These are phyloP conservation scores for Podilymbus podiceps DNA, from an alignment of 2,113 vertebrate genomes.

Conservation along the genomic window DNA sequence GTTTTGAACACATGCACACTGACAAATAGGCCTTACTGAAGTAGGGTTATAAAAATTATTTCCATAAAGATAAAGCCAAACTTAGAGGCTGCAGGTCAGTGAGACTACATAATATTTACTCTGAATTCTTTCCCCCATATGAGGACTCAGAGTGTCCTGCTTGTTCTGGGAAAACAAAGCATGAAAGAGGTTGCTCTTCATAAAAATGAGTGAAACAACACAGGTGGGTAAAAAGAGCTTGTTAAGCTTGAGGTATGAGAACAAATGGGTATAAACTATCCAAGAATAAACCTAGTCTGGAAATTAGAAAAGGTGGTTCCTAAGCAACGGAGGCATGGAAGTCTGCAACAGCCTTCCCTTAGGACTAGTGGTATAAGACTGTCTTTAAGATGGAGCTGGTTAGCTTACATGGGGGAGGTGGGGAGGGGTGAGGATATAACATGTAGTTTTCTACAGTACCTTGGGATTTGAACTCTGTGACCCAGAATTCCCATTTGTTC, in stretches of 20 bases:
- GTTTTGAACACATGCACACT: background rate
- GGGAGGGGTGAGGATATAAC: background rate
- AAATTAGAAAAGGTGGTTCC: constrained; percentile 56
- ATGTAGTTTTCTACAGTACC: background rate
- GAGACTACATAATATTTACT: background rate
- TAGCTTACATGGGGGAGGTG: background rate
- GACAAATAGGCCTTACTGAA: background rate
- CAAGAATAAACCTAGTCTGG: constrained; percentile 49
- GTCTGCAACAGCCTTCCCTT: constrained; percentile 23
- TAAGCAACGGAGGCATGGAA: constrained; percentile 41
- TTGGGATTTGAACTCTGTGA: background rate
- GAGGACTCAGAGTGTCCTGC: background rate
- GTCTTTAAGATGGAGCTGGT: background rate
- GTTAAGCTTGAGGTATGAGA: background rate
- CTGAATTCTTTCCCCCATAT: background rate
- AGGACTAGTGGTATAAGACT: constrained; percentile 3
- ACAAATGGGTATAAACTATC: constrained; percentile 20
- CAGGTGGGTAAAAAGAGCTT: background rate
- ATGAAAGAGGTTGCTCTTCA: background rate
- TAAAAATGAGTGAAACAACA: background rate
- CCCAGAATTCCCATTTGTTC: fast-evolving
- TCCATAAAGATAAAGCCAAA: background rate
- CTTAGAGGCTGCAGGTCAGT: background rate
- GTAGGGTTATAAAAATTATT: background rate
- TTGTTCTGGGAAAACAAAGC: background rate